Base-by-base conservation (phyloP, 2,113 vertebrate species). In the Phyllostomus hastatus region DNA sequence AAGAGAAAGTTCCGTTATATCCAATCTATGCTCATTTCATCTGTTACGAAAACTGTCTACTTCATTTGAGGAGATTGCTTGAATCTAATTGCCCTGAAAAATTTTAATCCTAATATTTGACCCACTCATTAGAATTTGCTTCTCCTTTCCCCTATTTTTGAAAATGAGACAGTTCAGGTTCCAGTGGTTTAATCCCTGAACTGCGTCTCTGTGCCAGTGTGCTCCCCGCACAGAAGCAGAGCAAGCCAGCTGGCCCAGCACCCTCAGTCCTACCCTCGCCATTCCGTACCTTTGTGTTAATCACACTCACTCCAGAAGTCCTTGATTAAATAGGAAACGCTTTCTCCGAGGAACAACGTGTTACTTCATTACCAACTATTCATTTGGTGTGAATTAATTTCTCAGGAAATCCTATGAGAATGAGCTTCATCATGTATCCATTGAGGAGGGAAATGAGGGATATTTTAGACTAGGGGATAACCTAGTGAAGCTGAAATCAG, bases 191-290 rank as follows among this genome's bases (percentile, higher is more conserved):
- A 28, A 16, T 7, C 57, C 4, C 1, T 10, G 15, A 28, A n/a
- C 22, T 50, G 24, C 22, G 4, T 33, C 4, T 66, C 38, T 10
- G 31, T 50, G 41, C 35, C 0, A 0, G 12, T 20, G 1, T 2
- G 20, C 10, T 61, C 1, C 14, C 61, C 24, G 7, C 20, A 0
- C 6, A 43, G 10, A 38, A 10, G 14, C 4, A 69, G 33, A 54
- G 7, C 20, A 1, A 75, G 6, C 10, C 69, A 22, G 3, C 41
- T 50, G 41, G 31, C 43, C 10, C 41, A 16, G 5, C 1, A 9
- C 16, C 16, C 31, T 33, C 24, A 52, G 6, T 24, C 11, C 28
- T 26, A 16, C 2, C 7, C 46, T 50, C 28, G 24, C 35, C 9
- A 20, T 41, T 38, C 35, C 15, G 16, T 12, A 9, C 1, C 26